Evolutionary conservation across 2,797 vertebrate species (phyloP), one percentile per base, ranked within the genome.

Genomic region (Petrocephalus sullivani): DNA sequence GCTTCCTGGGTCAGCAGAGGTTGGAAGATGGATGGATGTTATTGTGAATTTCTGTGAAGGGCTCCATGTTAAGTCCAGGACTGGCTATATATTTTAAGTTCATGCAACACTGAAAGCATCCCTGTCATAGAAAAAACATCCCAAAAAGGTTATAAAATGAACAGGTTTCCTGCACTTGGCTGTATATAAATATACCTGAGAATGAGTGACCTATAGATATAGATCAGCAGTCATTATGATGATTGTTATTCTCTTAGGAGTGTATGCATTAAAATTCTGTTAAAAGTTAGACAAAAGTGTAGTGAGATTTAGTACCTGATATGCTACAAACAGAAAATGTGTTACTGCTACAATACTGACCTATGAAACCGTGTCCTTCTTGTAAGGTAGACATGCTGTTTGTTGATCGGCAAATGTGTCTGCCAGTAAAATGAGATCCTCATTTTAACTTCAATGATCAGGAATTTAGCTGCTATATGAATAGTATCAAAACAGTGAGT

Each of bases 381-480:
- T 53, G 41, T 87, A 89, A 46, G 3, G 23, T 88, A 89, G 89
- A 89, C 41, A 89, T 85, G 85, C 71, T 71, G 56, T 0, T 46
- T 0, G 84, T 88, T 90, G 75, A 41, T 1, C 37, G 3, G 37
- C 3, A 41, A 41, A 2, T 41, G 37, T 41, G 37, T 41, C 3
- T 41, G 37, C 37, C 37, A 41, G 37, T 41, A 41, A 41, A 41
- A 41, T 41, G 37, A 2, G 37, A 41, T 41, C 37, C 37, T 41
- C 37, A 41, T 41, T 41, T 41, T 41, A 3, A 41, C 89, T 89
- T 91, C 85, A 94, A 94, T 92, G 92, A 93, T 93, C 92, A 91
- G 23, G 88, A 91, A 87, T 89, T n/a, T 90, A 94, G 91, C 93
- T 93, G 93, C 92, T 71, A 71, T 41, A 71, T 71, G 93, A 91